These are phyloP conservation scores for Onychomys torridus DNA, from an alignment of 2,797 vertebrate genomes.

Conservation along the genomic window DNA sequence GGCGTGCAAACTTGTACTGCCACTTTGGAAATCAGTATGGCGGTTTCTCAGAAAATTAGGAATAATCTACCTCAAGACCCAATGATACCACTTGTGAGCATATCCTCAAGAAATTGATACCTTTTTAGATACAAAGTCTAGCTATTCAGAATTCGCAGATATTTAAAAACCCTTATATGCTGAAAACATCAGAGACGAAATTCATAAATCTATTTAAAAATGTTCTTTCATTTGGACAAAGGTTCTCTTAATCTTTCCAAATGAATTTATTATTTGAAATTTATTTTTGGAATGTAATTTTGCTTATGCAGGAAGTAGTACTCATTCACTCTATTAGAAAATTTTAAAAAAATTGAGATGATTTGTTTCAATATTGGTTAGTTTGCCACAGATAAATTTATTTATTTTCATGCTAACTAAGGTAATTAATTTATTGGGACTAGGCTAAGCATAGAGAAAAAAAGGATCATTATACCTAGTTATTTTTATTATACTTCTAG, in stretches of 20 bases:
- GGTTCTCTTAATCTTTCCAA: slow-evolving; percentile 16
- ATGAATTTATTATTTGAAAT: slow-evolving; percentile 60
- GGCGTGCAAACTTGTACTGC: too few species aligned
- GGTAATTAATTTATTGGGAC: slow-evolving; percentile 50
- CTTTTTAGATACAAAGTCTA: background rate
- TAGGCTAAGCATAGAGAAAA: slow-evolving; percentile 26
- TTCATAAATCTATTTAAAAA: slow-evolving; percentile 42
- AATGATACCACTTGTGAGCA: too few species aligned
- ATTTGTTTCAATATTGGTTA: slow-evolving; percentile 26
- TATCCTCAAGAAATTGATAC: background rate
- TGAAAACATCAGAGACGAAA: background rate
- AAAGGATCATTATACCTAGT: slow-evolving; percentile 14
- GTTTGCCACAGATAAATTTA: slow-evolving; percentile 18
- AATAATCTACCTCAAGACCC: too few species aligned
- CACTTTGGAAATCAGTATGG: too few species aligned
- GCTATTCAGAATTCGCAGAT: background rate
- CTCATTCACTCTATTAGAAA: slow-evolving; percentile 49
- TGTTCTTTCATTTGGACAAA: slow-evolving; percentile 7
- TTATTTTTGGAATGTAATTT: slow-evolving; percentile 15
- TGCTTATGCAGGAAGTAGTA: background rate
- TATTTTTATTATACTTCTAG: slow-evolving; percentile 54
- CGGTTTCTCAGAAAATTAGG: too few species aligned
- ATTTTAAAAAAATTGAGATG: slow-evolving; percentile 18
- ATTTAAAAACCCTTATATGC: background rate
- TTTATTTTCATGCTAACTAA: background rate